Base-by-base conservation (phyloP, 2,888 invertebrate genomes). In the Hemaris fuciformis region DNA sequence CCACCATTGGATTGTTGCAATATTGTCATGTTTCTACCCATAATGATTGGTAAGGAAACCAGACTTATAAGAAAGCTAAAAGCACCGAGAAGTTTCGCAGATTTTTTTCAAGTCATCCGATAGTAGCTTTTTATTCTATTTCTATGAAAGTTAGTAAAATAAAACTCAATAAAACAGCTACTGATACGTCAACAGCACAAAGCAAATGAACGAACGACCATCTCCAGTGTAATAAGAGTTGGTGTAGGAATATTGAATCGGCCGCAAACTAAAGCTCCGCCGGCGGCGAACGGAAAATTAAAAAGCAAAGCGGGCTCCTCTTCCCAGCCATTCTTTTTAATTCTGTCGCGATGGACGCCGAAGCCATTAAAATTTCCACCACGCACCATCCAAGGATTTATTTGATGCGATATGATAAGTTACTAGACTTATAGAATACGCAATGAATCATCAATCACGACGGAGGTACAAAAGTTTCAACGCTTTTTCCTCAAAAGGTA, bases 241-340 rank as follows among this genome's bases (percentile, higher is more conserved):
- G 65, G 69, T 67, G 72, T 70, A 45, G 61, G 68, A 66, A 79
- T 74, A 83, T 81, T 80, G 77, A 83, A 85, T 83, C 80, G 74
- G 74, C 81, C 80, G 71, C 83, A 80, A 84, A 83, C 81, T 83
- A 80, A 79, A 74, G 69, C 75, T 74, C 68, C 77, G 76, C 79
- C 81, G 76, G 72, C 79, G 84, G 87, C 82, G 80, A 83, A 83
- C 89, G 91, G 89, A 91, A 91, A 91, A 91, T 91, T 91, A 91
- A 91, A 91, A 87, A 88, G 86, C 84, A 84, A 84, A 87, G 80
- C 82, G 80, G 78, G 73, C 71, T 80, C 78, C 81, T 79, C 76
- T 87, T 86, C 83, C 87, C 80, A 68, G 79, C 84, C 80, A 87
- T 90, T 90, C 87, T 91, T 91, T 91, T 90, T 88, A 85, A 88